phyloP scores from a whole-genome alignment of 1,140 invertebrate species.

The Ceratina australensis region DNA sequence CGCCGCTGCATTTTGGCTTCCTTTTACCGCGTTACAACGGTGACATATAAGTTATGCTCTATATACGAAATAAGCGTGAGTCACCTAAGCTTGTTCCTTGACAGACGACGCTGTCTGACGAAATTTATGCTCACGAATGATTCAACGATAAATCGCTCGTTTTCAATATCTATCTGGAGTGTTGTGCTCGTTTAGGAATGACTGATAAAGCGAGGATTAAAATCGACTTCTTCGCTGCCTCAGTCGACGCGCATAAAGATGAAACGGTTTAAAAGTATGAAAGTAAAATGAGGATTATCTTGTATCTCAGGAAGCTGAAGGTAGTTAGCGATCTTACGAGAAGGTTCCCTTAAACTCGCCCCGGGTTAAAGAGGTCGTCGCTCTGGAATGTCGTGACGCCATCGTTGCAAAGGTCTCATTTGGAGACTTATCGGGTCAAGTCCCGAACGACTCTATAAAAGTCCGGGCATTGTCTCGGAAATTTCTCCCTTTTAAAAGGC shows the following conservation, averaged over 20 bases:
- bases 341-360: neutral
- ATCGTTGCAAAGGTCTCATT: conserved; percentile 23
- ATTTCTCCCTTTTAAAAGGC: neutral
- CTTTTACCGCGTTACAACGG: too few relatives aligned
- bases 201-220: neutral
- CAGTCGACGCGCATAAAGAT: neutral
- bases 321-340: neutral
- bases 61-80: too few relatives aligned
- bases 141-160: neutral
- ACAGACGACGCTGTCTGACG: neutral
- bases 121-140: neutral
- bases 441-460: neutral
- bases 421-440: conserved; percentile 17
- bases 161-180: neutral
- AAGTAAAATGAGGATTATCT: neutral
- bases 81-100: neutral
- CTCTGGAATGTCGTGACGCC: neutral
- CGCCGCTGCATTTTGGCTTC: too few relatives aligned
- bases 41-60: too few relatives aligned
- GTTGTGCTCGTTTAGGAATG: neutral
- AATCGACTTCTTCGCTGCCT: too few relatives aligned
- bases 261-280: neutral
- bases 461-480: conserved; percentile 1
- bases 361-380: neutral
- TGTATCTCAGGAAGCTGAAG: neutral